phyloP scores from a whole-genome alignment of 2,888 invertebrate genomes.

The Axea sp. region DNA sequence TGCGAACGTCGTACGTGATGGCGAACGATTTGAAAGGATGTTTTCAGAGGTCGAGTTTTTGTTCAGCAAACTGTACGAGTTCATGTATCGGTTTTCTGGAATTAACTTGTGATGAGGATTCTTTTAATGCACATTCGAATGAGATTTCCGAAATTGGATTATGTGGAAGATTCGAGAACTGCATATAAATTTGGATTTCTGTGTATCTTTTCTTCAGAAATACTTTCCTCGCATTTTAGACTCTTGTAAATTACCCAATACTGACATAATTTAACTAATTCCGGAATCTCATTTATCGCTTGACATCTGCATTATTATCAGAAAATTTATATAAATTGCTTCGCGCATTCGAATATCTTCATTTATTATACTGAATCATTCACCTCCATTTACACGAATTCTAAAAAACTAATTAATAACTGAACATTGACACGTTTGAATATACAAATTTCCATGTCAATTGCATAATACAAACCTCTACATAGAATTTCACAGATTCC shows the following conservation, averaged over 20 bases:
- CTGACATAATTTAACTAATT: no score
- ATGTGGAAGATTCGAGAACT: conserved; percentile 11
- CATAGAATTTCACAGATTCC: conserved; percentile 47
- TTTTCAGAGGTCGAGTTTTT: conserved; percentile 37
- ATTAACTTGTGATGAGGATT: conserved; percentile 40
- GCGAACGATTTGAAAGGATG: conserved; percentile 21
- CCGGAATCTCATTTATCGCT: no score
- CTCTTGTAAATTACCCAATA: no score
- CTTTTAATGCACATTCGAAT: conserved; percentile 37
- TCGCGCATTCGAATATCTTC: no score
- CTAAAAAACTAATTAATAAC: no score
- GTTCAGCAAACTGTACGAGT: conserved; percentile 21
- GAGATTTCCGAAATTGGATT: conserved; percentile 38
- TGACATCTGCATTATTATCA: no score
- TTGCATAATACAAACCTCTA: conserved; percentile 26
- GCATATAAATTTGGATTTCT: conserved; percentile 25
- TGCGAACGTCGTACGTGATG: conserved; percentile 42
- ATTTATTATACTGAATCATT: no score
- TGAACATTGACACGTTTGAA: not conserved
- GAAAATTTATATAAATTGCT: no score
- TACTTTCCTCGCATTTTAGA: no score
- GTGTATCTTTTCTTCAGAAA: no score
- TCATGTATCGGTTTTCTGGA: conserved; percentile 48
- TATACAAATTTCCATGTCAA: conserved; percentile 27
- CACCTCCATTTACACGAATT: not conserved